Evolutionary conservation across 2,797 vertebrate species (phyloP), one percentile per base, ranked within the genome.

Genomic region (Acanthopagrus latus): DNA sequence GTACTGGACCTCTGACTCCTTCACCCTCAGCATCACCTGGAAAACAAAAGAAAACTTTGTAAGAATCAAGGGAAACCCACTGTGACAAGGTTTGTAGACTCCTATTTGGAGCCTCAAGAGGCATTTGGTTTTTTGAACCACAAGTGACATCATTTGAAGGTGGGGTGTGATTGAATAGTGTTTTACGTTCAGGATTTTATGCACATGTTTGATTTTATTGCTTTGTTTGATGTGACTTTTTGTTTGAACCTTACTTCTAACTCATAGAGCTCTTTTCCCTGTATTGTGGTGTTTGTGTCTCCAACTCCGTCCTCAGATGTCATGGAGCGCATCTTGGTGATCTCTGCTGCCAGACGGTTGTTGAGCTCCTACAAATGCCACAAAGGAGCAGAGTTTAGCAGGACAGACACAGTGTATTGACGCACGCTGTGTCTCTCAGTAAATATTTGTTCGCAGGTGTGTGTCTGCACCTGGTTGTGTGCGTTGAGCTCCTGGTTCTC

Each of bases 401-500:
- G 25, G 52, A 20, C 0, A 20, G 10, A 11, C 60, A 27, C 14
- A 6, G 16, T 7, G 17, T 27, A 47, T 72, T 55, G 14, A 64
- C 29, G n/a, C 13, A 23, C n/a, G 2, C 11, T 16, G 41, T 18
- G 51, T 48, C 7, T 41, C 47, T 20, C 11, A n/a, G 18, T 27
- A 16, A 65, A 60, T 58, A 23, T 47, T 60, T 57, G 29, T 18
- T 27, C 17, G 3, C 20, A 63, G n/a, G 25, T 20, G 52, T 38
- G 64, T 55, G 71, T 48, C 65, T 9, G 81, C 69, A 96, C 95
- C 95, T 96, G 96, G 91, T 96, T 96, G 93, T 96, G 96, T 12
- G 95, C 94, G 20, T 96, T 96, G 73, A 96, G 95, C 90, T 96
- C 96, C 90, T 96, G 95, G 92, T 96, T 96, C 91, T 96, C 96